Conservation (phyloP, 2,113 vertebrate species). For the Silurus glanis region DNA sequence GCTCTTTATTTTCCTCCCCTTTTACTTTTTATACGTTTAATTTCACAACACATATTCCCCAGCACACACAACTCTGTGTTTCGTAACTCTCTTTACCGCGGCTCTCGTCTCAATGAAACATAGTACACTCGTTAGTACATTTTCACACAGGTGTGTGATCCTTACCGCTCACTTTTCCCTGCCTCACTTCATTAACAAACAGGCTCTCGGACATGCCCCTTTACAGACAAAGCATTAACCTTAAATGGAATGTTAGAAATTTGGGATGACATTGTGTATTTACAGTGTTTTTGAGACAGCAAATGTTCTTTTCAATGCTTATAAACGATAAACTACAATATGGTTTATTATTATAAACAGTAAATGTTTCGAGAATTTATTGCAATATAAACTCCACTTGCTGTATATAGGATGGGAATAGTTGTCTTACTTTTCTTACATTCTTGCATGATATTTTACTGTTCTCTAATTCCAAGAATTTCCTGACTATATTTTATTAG, state of each 20-base stretch:
- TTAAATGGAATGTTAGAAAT: background rate
- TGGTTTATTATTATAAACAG: background rate
- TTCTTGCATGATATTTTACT: background rate
- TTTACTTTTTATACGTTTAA: too few relatives aligned
- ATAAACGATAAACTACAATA: background rate
- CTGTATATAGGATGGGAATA: too few relatives aligned
- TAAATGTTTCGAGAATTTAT: background rate
- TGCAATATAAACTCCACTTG: background rate
- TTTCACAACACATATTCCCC: too few relatives aligned
- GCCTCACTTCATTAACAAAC: too few relatives aligned
- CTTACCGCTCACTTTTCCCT: too few relatives aligned
- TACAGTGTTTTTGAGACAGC: background rate
- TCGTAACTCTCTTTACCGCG: too few relatives aligned
- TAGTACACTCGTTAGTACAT: too few relatives aligned
- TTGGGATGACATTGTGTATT: background rate
- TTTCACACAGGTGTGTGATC: too few relatives aligned
- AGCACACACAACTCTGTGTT: too few relatives aligned
- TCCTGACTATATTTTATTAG: background rate
- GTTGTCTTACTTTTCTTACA: background rate
- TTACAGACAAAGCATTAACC: background rate
- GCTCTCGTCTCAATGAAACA: too few relatives aligned
- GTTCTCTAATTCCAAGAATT: background rate
- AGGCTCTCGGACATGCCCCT: background rate
- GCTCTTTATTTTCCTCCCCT: too few relatives aligned
- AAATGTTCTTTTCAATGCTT: background rate